A percentile compares a stretch with the other conserved stretches of the same genome.
phyloP scores from a whole-genome alignment of 1,140 invertebrate genomes.

The Palaemon carinicauda region DNA sequence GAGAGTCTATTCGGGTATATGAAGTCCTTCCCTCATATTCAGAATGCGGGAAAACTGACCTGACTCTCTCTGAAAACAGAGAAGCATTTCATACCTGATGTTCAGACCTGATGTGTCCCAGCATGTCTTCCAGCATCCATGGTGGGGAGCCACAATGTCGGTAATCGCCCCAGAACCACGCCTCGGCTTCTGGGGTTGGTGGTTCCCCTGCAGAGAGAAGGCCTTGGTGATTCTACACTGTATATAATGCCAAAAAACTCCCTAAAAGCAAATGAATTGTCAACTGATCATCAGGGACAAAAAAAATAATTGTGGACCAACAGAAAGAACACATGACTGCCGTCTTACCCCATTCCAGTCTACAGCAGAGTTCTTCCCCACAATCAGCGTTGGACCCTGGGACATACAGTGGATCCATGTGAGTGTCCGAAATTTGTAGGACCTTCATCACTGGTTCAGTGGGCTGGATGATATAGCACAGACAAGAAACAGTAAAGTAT shows the following conservation, averaged over 20 bases:
- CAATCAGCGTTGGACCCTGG: slow-evolving; percentile 74
- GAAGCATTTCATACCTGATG: slow-evolving; percentile 57
- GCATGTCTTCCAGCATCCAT: slow-evolving; percentile 71
- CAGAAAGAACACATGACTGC: background rate
- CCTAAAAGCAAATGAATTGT: no score
- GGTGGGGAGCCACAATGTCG: slow-evolving; percentile 76
- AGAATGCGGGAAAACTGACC: background rate
- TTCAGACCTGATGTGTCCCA: slow-evolving; percentile 62
- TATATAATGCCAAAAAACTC: no score
- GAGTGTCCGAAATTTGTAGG: slow-evolving; percentile 81
- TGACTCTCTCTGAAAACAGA: background rate
- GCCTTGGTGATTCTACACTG: background rate
- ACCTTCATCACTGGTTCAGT: slow-evolving; percentile 65
- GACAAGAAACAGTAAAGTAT: background rate
- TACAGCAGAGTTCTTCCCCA: slow-evolving; percentile 80
- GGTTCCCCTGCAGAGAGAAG: background rate
- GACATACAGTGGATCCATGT: slow-evolving; percentile 79
- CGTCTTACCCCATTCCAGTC: slow-evolving; percentile 67
- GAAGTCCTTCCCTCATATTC: background rate
- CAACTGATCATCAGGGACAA: no score
- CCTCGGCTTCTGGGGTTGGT: slow-evolving; percentile 63
- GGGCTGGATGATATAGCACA: background rate
- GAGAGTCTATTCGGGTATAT: no score
- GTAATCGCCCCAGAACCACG: slow-evolving; percentile 83
- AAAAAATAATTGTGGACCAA: background rate